Conservation (phyloP, 2,888 invertebrate genomes). For the Gnatocerus cornutus region DNA sequence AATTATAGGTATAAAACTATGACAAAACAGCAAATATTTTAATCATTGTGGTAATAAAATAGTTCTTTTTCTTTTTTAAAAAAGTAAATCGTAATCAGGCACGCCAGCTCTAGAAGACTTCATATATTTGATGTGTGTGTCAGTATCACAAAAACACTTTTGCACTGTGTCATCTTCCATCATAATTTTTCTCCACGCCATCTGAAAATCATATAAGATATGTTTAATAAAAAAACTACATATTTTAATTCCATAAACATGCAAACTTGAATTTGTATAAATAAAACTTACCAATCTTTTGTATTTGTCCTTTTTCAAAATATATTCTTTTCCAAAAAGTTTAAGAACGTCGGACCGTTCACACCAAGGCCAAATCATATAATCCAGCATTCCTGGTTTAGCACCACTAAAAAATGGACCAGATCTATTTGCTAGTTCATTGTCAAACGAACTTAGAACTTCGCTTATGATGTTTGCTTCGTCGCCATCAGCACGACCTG, state of each 20-base stretch:
- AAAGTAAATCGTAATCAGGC: conserved; percentile 77
- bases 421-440: conserved; percentile 77
- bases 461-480: conserved; percentile 65
- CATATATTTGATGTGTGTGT: conserved; percentile 82
- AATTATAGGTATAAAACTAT: no score
- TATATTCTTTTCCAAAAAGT: conserved; percentile 76
- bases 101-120: conserved; percentile 78
- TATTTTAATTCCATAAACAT: conserved; percentile 14
- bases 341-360: conserved; percentile 79
- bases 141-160: conserved; percentile 77
- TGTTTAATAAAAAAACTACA: no score
- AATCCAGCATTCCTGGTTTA: conserved; percentile 85
- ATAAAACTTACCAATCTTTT: conserved; percentile 78
- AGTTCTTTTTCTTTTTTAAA: background rate
- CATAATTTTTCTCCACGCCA: conserved; percentile 82
- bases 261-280: no score
- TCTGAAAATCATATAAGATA: conserved; percentile 72
- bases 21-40: no score
- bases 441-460: conserved; percentile 78
- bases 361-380: conserved; percentile 91
- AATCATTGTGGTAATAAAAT: no score
- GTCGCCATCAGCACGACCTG: conserved; percentile 63
- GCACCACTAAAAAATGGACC: conserved; percentile 80
- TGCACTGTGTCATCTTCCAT: conserved; percentile 81
- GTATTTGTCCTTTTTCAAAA: conserved; percentile 79